Evolutionary conservation across 2,888 invertebrate species (phyloP).

Genomic region (Trissolcus japonicus): DNA sequence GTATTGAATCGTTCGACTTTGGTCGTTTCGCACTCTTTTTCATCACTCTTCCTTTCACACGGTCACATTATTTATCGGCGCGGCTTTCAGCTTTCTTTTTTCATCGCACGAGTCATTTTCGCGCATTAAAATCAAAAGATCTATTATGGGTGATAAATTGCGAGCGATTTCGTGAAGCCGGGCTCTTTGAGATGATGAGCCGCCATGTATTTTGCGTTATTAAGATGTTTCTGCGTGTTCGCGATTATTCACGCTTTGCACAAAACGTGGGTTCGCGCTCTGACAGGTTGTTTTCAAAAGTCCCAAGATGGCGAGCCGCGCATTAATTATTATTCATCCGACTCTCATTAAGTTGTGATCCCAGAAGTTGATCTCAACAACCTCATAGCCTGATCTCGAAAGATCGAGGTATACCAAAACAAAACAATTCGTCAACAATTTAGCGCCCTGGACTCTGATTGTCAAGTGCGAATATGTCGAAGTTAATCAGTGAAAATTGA

Average conservation of each 20-base stretch:
- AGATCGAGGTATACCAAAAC: too few species aligned
- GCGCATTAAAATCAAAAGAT: constrained; percentile 44
- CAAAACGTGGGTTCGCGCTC: constrained; percentile 22
- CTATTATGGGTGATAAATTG: constrained; percentile 53
- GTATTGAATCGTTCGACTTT: too few species aligned
- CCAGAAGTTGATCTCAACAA: too few species aligned
- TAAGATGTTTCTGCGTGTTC: constrained; percentile 54
- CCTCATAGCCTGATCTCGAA: too few species aligned
- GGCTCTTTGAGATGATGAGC: constrained; percentile 50
- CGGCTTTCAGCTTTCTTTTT: constrained; percentile 32
- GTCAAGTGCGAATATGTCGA: too few species aligned
- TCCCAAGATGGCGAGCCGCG: not conserved
- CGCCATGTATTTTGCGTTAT: constrained; percentile 56
- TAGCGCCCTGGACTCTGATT: too few species aligned
- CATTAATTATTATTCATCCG: not conserved
- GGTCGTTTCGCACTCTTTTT: not conserved
- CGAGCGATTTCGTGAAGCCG: constrained; percentile 37
- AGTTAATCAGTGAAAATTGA: too few species aligned
- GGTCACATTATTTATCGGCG: constrained; percentile 52
- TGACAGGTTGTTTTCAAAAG: constrained; percentile 40
- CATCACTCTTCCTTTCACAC: constrained; percentile 45
- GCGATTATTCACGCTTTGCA: constrained; percentile 53
- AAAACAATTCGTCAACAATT: too few species aligned
- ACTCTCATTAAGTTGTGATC: too few species aligned
- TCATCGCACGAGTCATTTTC: constrained; percentile 36